Evolutionary conservation across 53 echinoderm and acorn worm genomes (phyloP).

Genomic region (Luidia sarsii): DNA sequence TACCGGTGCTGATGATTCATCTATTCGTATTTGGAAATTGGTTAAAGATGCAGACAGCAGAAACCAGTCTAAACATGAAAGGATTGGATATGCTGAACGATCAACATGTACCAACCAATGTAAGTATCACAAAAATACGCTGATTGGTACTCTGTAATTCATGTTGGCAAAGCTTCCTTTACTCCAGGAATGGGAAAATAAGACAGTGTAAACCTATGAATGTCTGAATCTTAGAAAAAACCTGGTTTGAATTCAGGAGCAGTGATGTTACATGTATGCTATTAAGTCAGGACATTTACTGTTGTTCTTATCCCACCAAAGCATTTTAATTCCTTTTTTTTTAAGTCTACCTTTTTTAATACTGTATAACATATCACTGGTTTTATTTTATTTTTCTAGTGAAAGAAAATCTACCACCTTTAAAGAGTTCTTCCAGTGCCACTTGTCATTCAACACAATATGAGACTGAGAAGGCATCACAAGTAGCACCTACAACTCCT

Average conservation of each 20-base stretch:
- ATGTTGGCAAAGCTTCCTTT: background rate
- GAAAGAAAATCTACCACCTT: slow-evolving; percentile 39
- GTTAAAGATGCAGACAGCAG: background rate
- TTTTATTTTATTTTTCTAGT: too few species aligned
- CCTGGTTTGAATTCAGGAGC: too few species aligned
- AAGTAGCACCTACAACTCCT: slow-evolving; percentile 20
- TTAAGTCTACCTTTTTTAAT: too few species aligned
- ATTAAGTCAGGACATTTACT: too few species aligned
- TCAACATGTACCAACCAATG: slow-evolving; percentile 7
- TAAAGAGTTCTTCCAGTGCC: too few species aligned
- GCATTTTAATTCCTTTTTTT: too few species aligned
- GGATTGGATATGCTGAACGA: slow-evolving; percentile 55
- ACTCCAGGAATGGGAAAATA: background rate
- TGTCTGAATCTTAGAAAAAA: too few species aligned
- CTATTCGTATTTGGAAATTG: slow-evolving; percentile 82
- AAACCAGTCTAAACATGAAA: background rate
- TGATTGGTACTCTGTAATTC: background rate
- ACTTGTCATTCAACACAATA: too few species aligned
- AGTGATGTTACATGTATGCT: too few species aligned
- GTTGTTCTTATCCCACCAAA: too few species aligned
- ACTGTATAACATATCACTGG: too few species aligned
- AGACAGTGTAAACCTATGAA: background rate
- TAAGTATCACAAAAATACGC: background rate
- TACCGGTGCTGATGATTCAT: slow-evolving; percentile 95
- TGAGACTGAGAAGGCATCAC: background rate